Evolutionary conservation across 2,888 invertebrate genomes (phyloP).

Genomic region (Epirrita christyi): DNA sequence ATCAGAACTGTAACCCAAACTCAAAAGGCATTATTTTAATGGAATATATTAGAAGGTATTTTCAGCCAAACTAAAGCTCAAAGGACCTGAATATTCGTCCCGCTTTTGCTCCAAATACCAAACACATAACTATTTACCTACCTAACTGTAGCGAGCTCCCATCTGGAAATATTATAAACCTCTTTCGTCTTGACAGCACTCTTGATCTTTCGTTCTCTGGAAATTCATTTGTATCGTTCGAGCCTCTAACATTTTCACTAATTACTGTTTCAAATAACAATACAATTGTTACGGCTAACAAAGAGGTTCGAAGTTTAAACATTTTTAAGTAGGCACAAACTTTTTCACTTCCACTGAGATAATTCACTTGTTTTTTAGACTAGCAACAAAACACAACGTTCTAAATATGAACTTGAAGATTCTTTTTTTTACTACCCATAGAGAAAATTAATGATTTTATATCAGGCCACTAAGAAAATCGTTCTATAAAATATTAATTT

Average conservation of each 20-base stretch:
- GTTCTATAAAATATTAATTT: conserved; percentile 13
- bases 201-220: conserved; percentile 53
- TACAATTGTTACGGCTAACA: conserved; percentile 40
- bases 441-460: too few relatives aligned
- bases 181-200: conserved; percentile 81
- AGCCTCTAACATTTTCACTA: conserved; percentile 50
- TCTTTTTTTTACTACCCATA: too few relatives aligned
- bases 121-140: conserved; percentile 55
- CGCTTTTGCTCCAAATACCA: conserved; percentile 39
- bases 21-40: conserved; percentile 30
- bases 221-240: conserved; percentile 51
- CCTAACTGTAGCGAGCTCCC: conserved; percentile 86
- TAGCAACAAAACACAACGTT: conserved; percentile 24
- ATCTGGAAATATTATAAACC: conserved; percentile 85
- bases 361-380: conserved; percentile 19
- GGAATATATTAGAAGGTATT: conserved; percentile 36
- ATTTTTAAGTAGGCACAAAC: conserved; percentile 29
- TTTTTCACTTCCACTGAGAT: conserved; percentile 29
- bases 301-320: conserved; percentile 29
- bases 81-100: conserved; percentile 34
- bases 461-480: conserved; percentile 13
- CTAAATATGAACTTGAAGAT: conserved; percentile 11
- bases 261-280: conserved; percentile 47
- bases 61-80: conserved; percentile 31
- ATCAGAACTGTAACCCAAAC: conserved; percentile 7